Evolutionary conservation across 1,140 invertebrate genomes (phyloP).

Genomic region (Papilio glaucus): DNA sequence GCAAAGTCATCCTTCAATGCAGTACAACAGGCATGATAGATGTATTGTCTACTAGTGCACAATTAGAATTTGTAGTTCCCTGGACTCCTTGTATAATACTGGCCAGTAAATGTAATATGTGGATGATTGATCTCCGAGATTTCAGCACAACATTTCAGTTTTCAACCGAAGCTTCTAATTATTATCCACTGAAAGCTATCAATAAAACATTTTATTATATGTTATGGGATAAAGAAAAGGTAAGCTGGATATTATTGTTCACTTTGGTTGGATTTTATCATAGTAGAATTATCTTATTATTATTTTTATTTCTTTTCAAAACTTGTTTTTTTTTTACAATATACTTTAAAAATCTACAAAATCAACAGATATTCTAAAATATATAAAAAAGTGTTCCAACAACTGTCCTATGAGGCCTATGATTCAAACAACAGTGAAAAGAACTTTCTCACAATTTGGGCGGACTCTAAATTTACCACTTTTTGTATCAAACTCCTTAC

Average conservation of each 20-base stretch:
- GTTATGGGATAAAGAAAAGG: conserved; percentile 60
- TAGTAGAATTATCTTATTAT: too few species aligned
- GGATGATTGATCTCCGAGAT: conserved; percentile 58
- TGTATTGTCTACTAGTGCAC: conserved; percentile 43
- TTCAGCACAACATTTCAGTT: conserved; percentile 57
- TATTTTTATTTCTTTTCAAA: too few species aligned
- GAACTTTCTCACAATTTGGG: too few species aligned
- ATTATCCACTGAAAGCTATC: conserved; percentile 56
- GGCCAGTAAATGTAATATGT: conserved; percentile 59
- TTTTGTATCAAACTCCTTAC: too few species aligned
- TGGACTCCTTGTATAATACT: conserved; percentile 64
- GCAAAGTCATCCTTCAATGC: conserved; percentile 57
- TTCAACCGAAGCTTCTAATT: conserved; percentile 50
- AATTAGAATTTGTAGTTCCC: conserved; percentile 48
- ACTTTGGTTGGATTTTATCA: background rate
- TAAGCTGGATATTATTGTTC: conserved; percentile 40
- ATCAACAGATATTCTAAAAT: too few species aligned
- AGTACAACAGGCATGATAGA: conserved; percentile 57
- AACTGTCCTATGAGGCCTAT: too few species aligned
- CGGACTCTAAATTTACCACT: too few species aligned
- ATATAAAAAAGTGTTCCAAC: too few species aligned
- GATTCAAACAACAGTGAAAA: too few species aligned
- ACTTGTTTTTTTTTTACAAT: conserved; percentile 9
- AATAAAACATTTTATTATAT: conserved; percentile 67
- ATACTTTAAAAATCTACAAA: too few species aligned